These are phyloP conservation scores for Sylvilagus bachmani DNA, from an alignment of 2,113 vertebrate species.

Conservation along the genomic window DNA sequence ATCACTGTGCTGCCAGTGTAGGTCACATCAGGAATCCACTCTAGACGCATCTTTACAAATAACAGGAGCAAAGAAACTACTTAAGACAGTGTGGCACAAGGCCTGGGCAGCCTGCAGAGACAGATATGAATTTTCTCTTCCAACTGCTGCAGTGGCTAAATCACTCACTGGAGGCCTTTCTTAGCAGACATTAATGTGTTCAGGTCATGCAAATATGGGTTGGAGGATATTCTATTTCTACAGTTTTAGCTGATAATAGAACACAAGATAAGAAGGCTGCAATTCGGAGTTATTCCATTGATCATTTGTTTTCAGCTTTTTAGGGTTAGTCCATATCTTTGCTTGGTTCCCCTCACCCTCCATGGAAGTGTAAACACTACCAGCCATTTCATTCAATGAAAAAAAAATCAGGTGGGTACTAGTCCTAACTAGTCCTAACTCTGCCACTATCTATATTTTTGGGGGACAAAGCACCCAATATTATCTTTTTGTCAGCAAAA, in stretches of 20 bases:
- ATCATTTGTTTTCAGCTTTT: background rate
- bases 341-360: background rate
- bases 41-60: background rate
- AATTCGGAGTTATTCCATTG: background rate
- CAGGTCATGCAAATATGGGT: no score
- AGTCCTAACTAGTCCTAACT: background rate
- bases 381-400: slow-evolving; percentile 1
- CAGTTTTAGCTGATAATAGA: background rate
- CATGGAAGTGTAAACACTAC: background rate
- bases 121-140: background rate
- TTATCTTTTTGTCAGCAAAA: background rate
- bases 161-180: background rate
- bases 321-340: background rate
- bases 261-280: background rate
- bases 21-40: background rate
- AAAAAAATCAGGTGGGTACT: background rate
- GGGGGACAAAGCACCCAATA: background rate
- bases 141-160: background rate
- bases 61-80: background rate
- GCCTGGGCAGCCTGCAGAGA: background rate
- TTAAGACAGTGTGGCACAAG: background rate
- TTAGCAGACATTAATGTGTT: background rate
- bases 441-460: background rate
- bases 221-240: background rate
- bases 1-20: background rate